phyloP scores from a whole-genome alignment of 2,888 invertebrate species.

The Polydrusus tereticollis region DNA sequence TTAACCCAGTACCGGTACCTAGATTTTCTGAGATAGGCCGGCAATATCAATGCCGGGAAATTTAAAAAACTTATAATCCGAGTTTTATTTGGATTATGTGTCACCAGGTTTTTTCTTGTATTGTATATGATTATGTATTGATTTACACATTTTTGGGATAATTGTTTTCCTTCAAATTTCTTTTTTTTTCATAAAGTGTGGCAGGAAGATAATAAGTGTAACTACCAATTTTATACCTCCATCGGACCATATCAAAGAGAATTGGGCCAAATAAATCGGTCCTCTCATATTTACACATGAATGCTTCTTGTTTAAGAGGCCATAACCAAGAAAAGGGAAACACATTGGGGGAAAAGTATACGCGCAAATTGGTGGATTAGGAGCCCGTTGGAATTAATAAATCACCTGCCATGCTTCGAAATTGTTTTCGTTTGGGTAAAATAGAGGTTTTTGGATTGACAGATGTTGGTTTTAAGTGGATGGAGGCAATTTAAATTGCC shows the following conservation, averaged over 20 bases:
- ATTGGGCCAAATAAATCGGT: conserved; percentile 20
- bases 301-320: conserved; percentile 43
- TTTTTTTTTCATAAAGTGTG: too few species aligned
- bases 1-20: too few species aligned
- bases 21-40: too few species aligned
- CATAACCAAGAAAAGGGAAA: conserved; percentile 29
- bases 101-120: too few species aligned
- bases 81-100: too few species aligned
- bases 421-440: not conserved
- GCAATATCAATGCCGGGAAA: too few species aligned
- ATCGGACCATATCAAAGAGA: conserved; percentile 12
- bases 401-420: not conserved
- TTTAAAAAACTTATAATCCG: too few species aligned
- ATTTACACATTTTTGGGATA: too few species aligned
- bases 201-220: not conserved
- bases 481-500: too few species aligned
- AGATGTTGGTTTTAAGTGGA: not conserved
- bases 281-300: conserved; percentile 40
- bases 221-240: not conserved
- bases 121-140: too few species aligned
- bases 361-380: conserved; percentile 18
- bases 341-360: conserved; percentile 8
- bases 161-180: too few species aligned
- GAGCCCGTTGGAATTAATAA: conserved; percentile 4
- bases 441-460: not conserved